Base-by-base conservation (phyloP, 2,888 invertebrate genomes). In the Allacma fusca region DNA sequence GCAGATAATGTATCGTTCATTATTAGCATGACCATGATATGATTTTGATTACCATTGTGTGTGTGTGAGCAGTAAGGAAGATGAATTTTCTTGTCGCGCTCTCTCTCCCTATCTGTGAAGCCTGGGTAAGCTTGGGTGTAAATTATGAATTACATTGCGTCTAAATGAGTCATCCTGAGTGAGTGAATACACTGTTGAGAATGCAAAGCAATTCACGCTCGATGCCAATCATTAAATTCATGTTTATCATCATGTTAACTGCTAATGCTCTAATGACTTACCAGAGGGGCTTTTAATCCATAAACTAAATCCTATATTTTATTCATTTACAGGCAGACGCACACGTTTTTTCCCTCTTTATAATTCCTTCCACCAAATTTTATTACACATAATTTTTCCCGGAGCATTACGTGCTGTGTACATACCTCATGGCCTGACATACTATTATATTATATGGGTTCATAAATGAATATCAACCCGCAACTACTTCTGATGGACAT, bases 21-120 rank as follows among this genome's bases (percentile, higher is more conserved):
- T 50, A 50, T 50, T 50, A 50, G 50, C 50, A 50, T 50, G 50
- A 50, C 50, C 50, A 50, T 50, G 50, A 50, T 50, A 50, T 50
- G 50, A 50, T 50, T 50, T 50, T 50, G 50, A 50, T 50, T 50
- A n/a, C 50, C n/a, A 50, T 50, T 50, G 50, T 50, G 34, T 34
- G 34, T 34, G 34, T 34, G 34, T 34, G 34, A 34, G 34, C 9
- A 34, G 34, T 9, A 34, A 34, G 34, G 50, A 50, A 50, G 50
- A 50, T 50, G 50, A 50, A 50, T 50, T n/a, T 50, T 50, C 50
- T 50, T 50, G 50, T 50, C 50, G 34, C 34, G 4, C 5, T 50
- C 50, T 19, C 50, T 50, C 19, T 50, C 19, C 19, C 50, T 50
- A 50, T 50, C 50, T 50, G 50, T 50, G 50, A 50, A 50, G 50